phyloP scores from a whole-genome alignment of 2,797 vertebrate species.

The Adelosebastes latens region DNA sequence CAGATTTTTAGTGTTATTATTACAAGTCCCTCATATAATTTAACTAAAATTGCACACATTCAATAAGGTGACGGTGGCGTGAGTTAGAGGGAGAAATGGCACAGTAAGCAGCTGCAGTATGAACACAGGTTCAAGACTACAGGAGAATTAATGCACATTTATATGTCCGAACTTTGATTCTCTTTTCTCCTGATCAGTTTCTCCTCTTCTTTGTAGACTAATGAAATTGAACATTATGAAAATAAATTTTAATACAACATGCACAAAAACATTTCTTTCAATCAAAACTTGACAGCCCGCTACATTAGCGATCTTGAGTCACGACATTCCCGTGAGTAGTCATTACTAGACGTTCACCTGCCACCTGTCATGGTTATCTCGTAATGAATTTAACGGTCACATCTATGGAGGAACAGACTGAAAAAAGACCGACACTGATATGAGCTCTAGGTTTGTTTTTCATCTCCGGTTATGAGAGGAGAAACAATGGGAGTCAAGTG shows the following conservation, averaged over 20 bases:
- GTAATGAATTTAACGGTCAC: background rate
- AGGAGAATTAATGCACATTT: background rate
- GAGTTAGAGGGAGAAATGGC: too few relatives aligned
- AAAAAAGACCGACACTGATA: background rate
- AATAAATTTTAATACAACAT: too few relatives aligned
- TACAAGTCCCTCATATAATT: background rate
- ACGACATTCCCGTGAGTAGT: too few relatives aligned
- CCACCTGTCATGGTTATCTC: background rate
- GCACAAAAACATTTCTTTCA: too few relatives aligned
- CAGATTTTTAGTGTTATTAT: background rate
- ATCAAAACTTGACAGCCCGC: accelerated
- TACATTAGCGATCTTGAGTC: background rate
- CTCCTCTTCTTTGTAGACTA: too few relatives aligned
- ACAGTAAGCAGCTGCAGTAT: background rate
- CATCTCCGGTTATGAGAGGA: background rate
- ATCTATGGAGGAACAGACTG: background rate
- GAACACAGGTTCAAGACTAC: background rate
- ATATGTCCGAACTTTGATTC: background rate
- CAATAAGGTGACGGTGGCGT: background rate
- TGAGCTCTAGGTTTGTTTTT: background rate
- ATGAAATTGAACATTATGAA: too few relatives aligned
- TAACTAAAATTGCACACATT: background rate
- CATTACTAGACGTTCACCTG: background rate
- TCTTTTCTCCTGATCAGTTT: too few relatives aligned
- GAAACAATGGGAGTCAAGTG: background rate